Conservation (phyloP, 2,888 invertebrate genomes). For the Cerceris rybyensis region DNA sequence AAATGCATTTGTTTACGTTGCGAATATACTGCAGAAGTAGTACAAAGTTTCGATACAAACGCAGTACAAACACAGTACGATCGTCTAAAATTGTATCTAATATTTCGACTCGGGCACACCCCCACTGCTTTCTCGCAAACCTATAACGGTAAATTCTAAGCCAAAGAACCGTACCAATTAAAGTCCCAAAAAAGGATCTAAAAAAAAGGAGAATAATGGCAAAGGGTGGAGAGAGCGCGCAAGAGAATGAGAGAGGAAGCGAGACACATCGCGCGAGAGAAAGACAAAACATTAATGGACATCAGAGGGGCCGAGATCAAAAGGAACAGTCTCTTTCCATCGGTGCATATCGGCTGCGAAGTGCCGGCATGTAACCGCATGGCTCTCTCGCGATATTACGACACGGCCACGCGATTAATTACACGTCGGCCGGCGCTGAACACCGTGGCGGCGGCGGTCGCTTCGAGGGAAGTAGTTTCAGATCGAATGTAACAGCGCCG, state of each 20-base stretch:
- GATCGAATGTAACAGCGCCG: slow-evolving; percentile 43
- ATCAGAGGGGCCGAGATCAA: slow-evolving; percentile 70
- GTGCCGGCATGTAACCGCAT: slow-evolving; percentile 66
- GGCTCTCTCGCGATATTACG: slow-evolving; percentile 70
- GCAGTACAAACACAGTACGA: too few relatives aligned
- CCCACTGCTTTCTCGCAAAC: too few relatives aligned
- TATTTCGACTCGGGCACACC: too few relatives aligned
- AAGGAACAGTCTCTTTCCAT: slow-evolving; percentile 67
- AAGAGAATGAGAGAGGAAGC: slow-evolving; percentile 7
- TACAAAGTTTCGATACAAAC: too few relatives aligned
- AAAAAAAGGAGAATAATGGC: neutral
- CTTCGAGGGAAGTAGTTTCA: slow-evolving; percentile 44
- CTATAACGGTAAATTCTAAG: too few relatives aligned
- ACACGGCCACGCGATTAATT: slow-evolving; percentile 70
- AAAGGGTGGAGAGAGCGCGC: neutral
- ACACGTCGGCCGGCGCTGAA: slow-evolving; percentile 44
- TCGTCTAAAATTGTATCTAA: too few relatives aligned
- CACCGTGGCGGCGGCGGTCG: neutral
- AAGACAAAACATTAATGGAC: slow-evolving; percentile 65
- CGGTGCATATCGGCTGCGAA: slow-evolving; percentile 66
- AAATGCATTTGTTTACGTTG: too few relatives aligned
- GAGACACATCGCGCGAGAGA: slow-evolving; percentile 3
- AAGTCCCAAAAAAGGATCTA: too few relatives aligned
- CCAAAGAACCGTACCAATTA: too few relatives aligned
- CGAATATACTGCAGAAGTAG: too few relatives aligned